Evolutionary conservation across 2,888 invertebrate genomes (phyloP), one percentile per base, ranked within the genome.

Genomic region (Acronicta leporina): DNA sequence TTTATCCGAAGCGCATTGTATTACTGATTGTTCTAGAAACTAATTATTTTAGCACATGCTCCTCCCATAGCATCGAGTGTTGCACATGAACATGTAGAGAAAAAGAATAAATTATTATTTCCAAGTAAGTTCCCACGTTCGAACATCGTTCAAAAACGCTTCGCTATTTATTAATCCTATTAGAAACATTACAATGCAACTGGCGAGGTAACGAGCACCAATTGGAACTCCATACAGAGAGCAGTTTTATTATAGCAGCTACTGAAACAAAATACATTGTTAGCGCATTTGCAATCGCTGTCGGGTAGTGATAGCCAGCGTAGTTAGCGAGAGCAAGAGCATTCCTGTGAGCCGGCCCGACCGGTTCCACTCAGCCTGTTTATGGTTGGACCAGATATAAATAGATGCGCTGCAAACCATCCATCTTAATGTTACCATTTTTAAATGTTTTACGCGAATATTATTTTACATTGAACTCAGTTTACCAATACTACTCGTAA

Each of bases 331-430:
- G 90, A 91, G 87, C 88, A 85, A 83, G 87, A 89, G 87, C 91
- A 92, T 92, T 92, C 93, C 92, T 83, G 77, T 61, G 77, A 83
- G 88, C 87, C 85, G 83, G 88, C 83, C 85, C 79, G 91, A 93
- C 94, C 92, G 94, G 94, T 94, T 92, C 85, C 85, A 80, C 76
- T 79, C 81, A 77, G 82, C 86, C 91, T 88, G 91, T 92, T 92
- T 92, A 92, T 90, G 91, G 91, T 84, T 86, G 88, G 87, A 89
- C 90, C 90, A 90, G 91, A 89, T 93, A 94, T 92, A 94, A 92
- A 93, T 93, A 94, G 92, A 92, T 84, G 85, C 84, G 82, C 87
- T 84, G 90, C 89, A 86, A 83, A 87, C 84, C 89, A 91, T 92
- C 90, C 89, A 89, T 93, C 92, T 90, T 85, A 84, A 80, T 85